Conservation (phyloP, 2,113 vertebrate genomes). For the Pimephales promelas region DNA sequence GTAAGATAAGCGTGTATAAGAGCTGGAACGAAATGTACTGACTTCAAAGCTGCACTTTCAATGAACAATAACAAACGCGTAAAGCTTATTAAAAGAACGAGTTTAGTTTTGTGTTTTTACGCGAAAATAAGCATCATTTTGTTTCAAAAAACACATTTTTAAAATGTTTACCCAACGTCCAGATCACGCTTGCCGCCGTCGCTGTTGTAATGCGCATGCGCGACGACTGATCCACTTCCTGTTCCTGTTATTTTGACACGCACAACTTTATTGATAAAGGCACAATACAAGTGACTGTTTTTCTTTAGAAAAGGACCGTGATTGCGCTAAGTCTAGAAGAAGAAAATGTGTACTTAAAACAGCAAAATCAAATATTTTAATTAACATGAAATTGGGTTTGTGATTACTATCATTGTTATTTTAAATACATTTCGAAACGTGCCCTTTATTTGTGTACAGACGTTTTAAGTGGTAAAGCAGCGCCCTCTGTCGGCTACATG, state of each 20-base stretch:
- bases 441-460: no score
- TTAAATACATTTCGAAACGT: no score
- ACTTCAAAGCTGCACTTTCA: neutral
- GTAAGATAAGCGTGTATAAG: neutral
- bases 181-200: conserved; percentile 51
- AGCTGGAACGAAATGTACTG: neutral
- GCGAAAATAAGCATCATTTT: no score
- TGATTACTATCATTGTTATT: neutral
- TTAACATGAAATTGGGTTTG: neutral
- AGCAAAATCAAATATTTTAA: neutral
- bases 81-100: no score
- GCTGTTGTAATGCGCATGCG: conserved; percentile 55
- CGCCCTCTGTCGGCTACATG: neutral
- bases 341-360: neutral
- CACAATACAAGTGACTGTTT: no score
- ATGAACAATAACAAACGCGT: neutral
- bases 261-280: conserved; percentile 54
- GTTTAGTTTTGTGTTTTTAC: neutral
- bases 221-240: conserved; percentile 33
- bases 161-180: conserved; percentile 54
- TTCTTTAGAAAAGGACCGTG: neutral
- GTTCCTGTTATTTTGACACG: conserved; percentile 45
- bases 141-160: neutral
- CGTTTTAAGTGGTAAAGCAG: neutral
- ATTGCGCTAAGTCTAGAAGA: neutral